Evolutionary conservation across 2,888 invertebrate genomes (phyloP).

Genomic region (Drosophila subsilvestris): DNA sequence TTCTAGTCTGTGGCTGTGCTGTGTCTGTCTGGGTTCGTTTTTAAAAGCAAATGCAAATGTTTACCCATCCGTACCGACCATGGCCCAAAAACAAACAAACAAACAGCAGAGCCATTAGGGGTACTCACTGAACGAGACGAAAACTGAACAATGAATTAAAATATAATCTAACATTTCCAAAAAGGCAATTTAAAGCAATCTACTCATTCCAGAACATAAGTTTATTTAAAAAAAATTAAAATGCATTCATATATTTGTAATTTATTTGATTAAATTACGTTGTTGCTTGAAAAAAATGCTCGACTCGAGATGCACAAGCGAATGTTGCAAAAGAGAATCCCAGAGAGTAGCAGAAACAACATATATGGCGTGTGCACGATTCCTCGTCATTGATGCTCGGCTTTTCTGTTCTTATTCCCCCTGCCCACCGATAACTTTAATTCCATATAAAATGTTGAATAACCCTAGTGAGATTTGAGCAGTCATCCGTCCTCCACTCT

Average conservation of each 20-base stretch:
- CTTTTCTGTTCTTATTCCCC: too few relatives aligned
- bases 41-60: constrained; percentile 73
- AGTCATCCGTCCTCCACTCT: constrained; percentile 4
- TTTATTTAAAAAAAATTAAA: not conserved
- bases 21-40: constrained; percentile 47
- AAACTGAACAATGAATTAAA: not conserved
- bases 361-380: not conserved
- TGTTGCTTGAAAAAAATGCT: too few relatives aligned
- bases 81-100: not conserved
- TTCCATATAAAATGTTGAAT: not conserved
- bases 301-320: too few relatives aligned
- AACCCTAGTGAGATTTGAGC: constrained; percentile 14
- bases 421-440: not conserved
- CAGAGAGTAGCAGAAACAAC: not conserved
- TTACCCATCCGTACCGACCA: constrained; percentile 24
- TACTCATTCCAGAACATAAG: not conserved
- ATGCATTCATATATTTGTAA: too few relatives aligned
- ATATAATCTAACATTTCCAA: not conserved
- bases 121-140: constrained; percentile 29
- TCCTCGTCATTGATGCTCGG: not conserved
- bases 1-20: constrained; percentile 22
- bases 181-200: not conserved
- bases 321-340: too few relatives aligned
- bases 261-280: too few relatives aligned
- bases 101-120: constrained; percentile 24